Base-by-base conservation (phyloP, 2,113 vertebrate genomes). In the Paratilapia polleni region DNA sequence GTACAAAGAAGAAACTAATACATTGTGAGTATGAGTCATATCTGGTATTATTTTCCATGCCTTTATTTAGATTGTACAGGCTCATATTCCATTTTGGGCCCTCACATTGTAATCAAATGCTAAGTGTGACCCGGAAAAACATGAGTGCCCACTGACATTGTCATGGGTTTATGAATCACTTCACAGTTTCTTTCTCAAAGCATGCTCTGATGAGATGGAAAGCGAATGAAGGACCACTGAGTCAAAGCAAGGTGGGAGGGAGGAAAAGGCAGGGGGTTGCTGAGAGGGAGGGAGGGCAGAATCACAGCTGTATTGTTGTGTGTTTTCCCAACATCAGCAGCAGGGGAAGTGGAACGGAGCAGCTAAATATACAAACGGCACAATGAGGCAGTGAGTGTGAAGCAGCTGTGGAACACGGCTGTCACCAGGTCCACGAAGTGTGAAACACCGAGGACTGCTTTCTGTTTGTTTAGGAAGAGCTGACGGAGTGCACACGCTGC, bases 331-430 rank as follows among this genome's bases (percentile, higher is more conserved):
- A 59, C 90, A 86, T 93, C 91, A 93, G 88, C 91, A 91, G 73
- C n/a, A 78, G 82, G 93, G 95, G 95, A 96, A 95, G 95, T 94
- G 87, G 91, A 93, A 83, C 61, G 83, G 81, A 88, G 93, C 79
- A 81, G 94, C 94, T 95, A 95, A 95, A 95, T 95, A 95, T 94
- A 95, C 91, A 94, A 95, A 93, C 54, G 64, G 82, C 82, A 94
- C 94, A 95, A 95, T 94, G 91, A 93, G 84, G 89, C 62, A 77
- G 84, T 28, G 58, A 87, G 79, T 58, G n/a, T 61, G 78, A 68
- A 92, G 87, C 93, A 94, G 93, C 92, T 94, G 94, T 81, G 89
- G 93, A 90, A 89, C 89, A 86, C 13, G 88, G 63, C 89, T 80
- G 90, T 88, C 59, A 89, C 73, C 60, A 43, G 61, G 64, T 68